A percentile compares a stretch with the other conserved stretches of the same genome.
These are phyloP conservation scores for Drosophila putrida DNA, from an alignment of 2,888 invertebrate species.

Conservation along the genomic window DNA sequence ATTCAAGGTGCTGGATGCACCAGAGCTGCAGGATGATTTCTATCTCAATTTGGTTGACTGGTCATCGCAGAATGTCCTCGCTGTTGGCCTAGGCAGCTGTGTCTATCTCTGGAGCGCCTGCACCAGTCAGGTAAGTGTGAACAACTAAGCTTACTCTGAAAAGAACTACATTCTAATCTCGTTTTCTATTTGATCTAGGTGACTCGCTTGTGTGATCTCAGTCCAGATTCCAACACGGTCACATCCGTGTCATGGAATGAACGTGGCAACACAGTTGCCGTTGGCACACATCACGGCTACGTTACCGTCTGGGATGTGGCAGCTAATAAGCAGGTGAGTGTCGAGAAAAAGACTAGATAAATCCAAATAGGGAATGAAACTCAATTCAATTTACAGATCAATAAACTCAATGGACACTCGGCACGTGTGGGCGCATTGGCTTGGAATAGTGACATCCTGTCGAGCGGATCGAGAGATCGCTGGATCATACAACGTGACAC, in stretches of 20 bases:
- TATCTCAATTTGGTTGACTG: conserved; percentile 99
- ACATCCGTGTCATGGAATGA: conserved; percentile 99
- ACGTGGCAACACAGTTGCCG: conserved; percentile 97
- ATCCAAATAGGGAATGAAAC: background rate
- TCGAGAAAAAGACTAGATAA: background rate
- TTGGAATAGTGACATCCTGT: conserved; percentile 98
- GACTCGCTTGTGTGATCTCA: conserved; percentile 97
- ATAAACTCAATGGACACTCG: conserved; percentile 95
- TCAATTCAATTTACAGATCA: conserved; percentile 87
- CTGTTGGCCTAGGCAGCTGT: conserved; percentile 98
- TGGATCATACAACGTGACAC: conserved; percentile 97
- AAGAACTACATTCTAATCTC: background rate
- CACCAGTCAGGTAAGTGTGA: conserved; percentile 92
- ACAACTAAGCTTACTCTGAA: background rate
- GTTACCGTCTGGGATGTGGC: conserved; percentile 99
- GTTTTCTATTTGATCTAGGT: conserved; percentile 87
- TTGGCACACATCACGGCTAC: conserved; percentile 98
- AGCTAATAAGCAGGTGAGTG: conserved; percentile 92
- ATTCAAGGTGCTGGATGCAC: conserved; percentile 90
- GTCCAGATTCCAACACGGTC: conserved; percentile 96
- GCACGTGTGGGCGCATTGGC: conserved; percentile 97
- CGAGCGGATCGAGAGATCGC: conserved; percentile 97
- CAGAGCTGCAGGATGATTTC: conserved; percentile 94
- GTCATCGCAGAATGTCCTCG: conserved; percentile 99
- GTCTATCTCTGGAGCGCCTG: conserved; percentile 99